Base-by-base conservation (phyloP, 2,888 invertebrate genomes). In the Myopa testacea region DNA sequence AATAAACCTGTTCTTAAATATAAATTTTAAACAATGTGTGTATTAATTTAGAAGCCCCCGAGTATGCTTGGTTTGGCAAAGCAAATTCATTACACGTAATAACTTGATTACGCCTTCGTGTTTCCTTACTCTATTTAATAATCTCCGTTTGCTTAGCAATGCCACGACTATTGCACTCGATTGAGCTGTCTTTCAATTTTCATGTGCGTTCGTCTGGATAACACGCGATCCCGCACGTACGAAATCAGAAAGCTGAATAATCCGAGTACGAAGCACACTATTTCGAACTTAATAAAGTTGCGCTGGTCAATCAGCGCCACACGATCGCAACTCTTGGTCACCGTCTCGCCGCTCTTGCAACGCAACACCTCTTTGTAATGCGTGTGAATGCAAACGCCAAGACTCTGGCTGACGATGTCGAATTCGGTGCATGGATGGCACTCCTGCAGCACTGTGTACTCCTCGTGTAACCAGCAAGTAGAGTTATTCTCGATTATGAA, bases 381-480 rank as follows among this genome's bases (percentile, higher is more conserved):
- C 3, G 96, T 95, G 83, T 94, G 94, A 79, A 94, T 93, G 85
- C 96, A 96, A 67, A 95, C 94, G 75, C 94, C 94, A 84, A 95
- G 93, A 85, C 94, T 95, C 89, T 93, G 93, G 86, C 95, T 96
- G 75, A 93, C 92, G 80, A 95, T 93, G 90, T 96, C 96, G 88
- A 95, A 95, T 81, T 93, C 94, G 91, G 94, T 93, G 88, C 96
- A 96, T n/a, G 95, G 95, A 90, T 95, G 94, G 84, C 96, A 96
- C 88, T 95, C 94, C 83, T 92, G 92, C 19, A 87, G 79, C 10
- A 96, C 91, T 80, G 92, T 92, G 83, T 92, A 95, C 26, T 93
- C 91, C 86, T 96, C 95, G 80, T 92, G 92, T 73, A 92, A 90
- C 92, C 94, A 93, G 87, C 96, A 96, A 12, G 93, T 94, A 0